Conservation (phyloP, 2,113 vertebrate genomes). For the Pardalotus punctatus region DNA sequence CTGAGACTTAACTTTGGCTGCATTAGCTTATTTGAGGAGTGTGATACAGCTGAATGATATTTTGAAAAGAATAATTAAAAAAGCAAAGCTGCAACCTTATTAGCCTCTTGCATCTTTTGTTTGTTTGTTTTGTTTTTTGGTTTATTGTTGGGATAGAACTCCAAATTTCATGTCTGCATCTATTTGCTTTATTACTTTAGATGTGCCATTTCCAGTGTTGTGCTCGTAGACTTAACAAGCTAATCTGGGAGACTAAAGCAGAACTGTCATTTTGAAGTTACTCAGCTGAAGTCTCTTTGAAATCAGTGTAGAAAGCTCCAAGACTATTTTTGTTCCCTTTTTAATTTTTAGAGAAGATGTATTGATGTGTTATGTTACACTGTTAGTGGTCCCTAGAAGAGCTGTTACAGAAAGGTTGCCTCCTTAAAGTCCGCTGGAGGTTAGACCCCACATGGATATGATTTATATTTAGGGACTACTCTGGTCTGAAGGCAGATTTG, state of each 20-base stretch:
- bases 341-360: not conserved
- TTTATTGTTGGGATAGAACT: not conserved
- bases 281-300: conserved; percentile 42
- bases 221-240: not conserved
- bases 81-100: not conserved
- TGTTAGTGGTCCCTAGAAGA: not conserved
- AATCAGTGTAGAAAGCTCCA: conserved; percentile 35
- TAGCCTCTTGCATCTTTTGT: not conserved
- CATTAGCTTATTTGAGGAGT: not conserved
- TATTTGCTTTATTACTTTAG: conserved; percentile 41
- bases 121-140: not conserved
- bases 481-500: not conserved
- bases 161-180: not conserved
- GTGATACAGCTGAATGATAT: not conserved
- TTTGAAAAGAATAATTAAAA: not conserved
- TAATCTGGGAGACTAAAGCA: conserved; percentile 21
- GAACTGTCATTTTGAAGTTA: conserved; percentile 44
- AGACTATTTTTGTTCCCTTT: conserved; percentile 30
- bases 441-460: not conserved
- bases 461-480: not conserved
- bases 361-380: not conserved
- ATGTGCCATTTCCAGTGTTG: conserved; percentile 30
- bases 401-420: not conserved
- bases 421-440: not conserved
- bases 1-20: not conserved